Evolutionary conservation across 2,888 invertebrate genomes (phyloP).

Genomic region (Aspidiotus destructor): DNA sequence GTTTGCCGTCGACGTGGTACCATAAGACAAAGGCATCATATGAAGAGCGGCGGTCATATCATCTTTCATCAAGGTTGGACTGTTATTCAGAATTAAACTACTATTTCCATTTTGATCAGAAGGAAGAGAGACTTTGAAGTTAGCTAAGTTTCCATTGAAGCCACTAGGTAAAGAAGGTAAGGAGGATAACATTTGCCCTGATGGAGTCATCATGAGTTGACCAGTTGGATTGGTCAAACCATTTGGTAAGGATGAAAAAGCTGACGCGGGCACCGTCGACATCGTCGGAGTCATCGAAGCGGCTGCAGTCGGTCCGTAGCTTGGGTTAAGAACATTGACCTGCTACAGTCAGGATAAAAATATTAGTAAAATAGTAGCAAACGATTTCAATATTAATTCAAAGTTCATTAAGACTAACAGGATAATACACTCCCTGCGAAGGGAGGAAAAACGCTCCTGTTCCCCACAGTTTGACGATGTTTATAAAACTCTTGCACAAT

Average conservation of each 20-base stretch:
- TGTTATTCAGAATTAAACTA: conserved; percentile 18
- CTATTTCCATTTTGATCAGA: conserved; percentile 16
- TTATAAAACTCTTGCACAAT: conserved; percentile 12
- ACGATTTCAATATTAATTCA: not conserved
- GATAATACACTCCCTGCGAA: conserved; percentile 94
- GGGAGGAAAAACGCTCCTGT: conserved; percentile 84
- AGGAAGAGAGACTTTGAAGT: conserved; percentile 16
- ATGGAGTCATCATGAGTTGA: conserved; percentile 23
- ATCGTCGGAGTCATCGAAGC: conserved; percentile 42
- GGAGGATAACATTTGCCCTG: conserved; percentile 22
- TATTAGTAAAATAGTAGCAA: not conserved
- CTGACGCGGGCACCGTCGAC: conserved; percentile 37
- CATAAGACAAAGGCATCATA: conserved; percentile 11
- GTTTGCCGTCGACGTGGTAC: conserved; percentile 1
- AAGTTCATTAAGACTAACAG: conserved; percentile 61
- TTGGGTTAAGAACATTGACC: conserved; percentile 15
- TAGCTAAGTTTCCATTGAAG: conserved; percentile 13
- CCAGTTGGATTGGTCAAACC: conserved; percentile 41
- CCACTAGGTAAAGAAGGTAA: not conserved
- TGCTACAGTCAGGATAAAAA: conserved; percentile 12
- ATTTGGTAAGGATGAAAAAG: conserved; percentile 42
- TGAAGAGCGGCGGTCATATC: conserved; percentile 15
- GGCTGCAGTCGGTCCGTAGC: conserved; percentile 39
- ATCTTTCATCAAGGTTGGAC: conserved; percentile 16
- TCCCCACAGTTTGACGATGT: conserved; percentile 83